These are phyloP conservation scores for Plemyria rubiginata DNA, from an alignment of 2,888 invertebrate species.

Conservation along the genomic window DNA sequence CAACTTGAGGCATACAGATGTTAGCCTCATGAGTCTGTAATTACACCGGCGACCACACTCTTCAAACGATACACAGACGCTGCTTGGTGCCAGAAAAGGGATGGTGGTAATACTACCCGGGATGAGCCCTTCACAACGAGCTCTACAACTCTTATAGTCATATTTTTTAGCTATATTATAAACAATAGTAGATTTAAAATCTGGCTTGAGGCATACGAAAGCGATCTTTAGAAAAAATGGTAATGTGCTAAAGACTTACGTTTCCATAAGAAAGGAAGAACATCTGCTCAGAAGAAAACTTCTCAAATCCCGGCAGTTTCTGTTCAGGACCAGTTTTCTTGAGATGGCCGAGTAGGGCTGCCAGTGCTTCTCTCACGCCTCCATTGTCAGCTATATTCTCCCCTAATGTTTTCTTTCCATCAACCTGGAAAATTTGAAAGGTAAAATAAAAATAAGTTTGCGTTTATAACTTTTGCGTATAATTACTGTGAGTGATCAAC, in stretches of 20 bases:
- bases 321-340: constrained; percentile 83
- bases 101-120: too few species aligned
- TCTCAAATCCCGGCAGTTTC: constrained; percentile 89
- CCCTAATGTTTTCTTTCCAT: constrained; percentile 90
- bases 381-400: constrained; percentile 95
- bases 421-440: constrained; percentile 85
- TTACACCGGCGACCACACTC: too few species aligned
- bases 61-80: too few species aligned
- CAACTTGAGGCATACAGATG: too few species aligned
- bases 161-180: too few species aligned
- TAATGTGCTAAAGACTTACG: constrained; percentile 77
- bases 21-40: too few species aligned
- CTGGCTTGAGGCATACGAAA: neutral
- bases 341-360: constrained; percentile 87
- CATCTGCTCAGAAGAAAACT: constrained; percentile 89
- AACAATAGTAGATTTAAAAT: neutral
- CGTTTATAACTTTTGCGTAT: too few species aligned
- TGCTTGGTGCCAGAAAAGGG: too few species aligned
- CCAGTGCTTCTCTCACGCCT: constrained; percentile 89
- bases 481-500: too few species aligned
- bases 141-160: too few species aligned
- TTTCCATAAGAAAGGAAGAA: constrained; percentile 93
- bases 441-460: too few species aligned
- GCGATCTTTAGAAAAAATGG: neutral
- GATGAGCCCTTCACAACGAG: too few species aligned